Conservation (phyloP, 2,113 vertebrate genomes). For the Calidris pugnax region DNA sequence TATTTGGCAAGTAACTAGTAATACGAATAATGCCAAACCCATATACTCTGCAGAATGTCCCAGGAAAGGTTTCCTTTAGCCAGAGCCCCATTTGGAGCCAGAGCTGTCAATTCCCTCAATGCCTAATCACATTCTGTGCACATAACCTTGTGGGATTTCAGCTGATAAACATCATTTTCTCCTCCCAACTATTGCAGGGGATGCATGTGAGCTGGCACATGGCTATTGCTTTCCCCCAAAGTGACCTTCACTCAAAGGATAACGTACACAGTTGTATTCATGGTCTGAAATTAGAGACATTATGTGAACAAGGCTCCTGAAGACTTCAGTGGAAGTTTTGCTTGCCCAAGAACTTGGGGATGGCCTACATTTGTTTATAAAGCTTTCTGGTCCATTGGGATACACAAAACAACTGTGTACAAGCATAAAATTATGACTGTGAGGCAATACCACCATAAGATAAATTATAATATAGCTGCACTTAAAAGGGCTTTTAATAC, state of each 20-base stretch:
- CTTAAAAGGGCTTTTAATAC: constrained; percentile 8
- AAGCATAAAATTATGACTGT: neutral
- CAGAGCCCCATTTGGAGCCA: neutral
- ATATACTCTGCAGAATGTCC: neutral
- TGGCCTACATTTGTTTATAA: neutral
- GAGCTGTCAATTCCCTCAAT: neutral
- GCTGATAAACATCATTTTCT: neutral
- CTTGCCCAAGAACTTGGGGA: neutral
- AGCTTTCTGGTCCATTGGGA: neutral
- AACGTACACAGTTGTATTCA: neutral
- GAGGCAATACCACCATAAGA: neutral
- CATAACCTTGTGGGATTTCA: neutral
- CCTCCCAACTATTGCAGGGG: neutral
- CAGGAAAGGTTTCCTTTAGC: neutral
- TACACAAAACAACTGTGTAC: neutral
- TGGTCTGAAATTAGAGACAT: neutral
- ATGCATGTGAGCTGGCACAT: neutral
- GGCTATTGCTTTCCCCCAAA: neutral
- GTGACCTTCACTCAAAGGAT: neutral
- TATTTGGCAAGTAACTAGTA: neutral
- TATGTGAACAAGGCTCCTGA: neutral
- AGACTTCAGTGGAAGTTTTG: neutral
- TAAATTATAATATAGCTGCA: neutral
- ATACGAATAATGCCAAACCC: neutral
- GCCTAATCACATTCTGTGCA: neutral